Conservation (phyloP, 2,113 vertebrate species). For the Rousettus leschenaultii region DNA sequence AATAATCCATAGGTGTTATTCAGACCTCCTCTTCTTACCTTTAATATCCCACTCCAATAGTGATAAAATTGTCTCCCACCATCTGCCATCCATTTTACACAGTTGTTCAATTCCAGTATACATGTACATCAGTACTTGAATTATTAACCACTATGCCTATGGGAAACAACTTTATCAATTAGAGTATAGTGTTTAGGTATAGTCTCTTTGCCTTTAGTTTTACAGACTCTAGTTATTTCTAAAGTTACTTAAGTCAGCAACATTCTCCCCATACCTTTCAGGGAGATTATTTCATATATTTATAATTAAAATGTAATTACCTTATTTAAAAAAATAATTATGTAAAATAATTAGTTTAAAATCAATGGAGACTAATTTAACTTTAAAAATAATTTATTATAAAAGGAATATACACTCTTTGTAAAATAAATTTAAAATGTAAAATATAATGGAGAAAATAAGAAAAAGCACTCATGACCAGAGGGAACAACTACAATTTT, state of each 20-base stretch:
- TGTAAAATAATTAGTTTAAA: background rate
- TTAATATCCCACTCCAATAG: background rate
- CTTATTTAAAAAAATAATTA: background rate
- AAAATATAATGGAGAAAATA: conserved; percentile 23
- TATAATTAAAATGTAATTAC: background rate
- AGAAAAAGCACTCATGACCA: background rate
- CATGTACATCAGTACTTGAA: background rate
- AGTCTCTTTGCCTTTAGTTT: background rate
- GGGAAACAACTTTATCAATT: background rate
- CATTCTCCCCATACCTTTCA: background rate
- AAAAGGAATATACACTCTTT: background rate
- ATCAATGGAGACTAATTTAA: background rate
- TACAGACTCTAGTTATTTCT: background rate
- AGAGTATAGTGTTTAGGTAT: background rate
- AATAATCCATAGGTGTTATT: background rate
- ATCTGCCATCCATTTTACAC: background rate
- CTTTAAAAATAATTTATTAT: background rate
- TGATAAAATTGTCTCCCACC: background rate
- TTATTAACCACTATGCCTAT: background rate
- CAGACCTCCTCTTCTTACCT: background rate
- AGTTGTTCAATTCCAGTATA: background rate
- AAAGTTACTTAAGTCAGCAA: background rate
- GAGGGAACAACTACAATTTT: background rate
- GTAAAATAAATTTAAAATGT: conserved; percentile 14
- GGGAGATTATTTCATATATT: background rate